A percentile compares a stretch with the other conserved stretches of the same genome.
Conservation (phyloP, 2,797 vertebrate species). For the Cephalopachus bancanus region DNA sequence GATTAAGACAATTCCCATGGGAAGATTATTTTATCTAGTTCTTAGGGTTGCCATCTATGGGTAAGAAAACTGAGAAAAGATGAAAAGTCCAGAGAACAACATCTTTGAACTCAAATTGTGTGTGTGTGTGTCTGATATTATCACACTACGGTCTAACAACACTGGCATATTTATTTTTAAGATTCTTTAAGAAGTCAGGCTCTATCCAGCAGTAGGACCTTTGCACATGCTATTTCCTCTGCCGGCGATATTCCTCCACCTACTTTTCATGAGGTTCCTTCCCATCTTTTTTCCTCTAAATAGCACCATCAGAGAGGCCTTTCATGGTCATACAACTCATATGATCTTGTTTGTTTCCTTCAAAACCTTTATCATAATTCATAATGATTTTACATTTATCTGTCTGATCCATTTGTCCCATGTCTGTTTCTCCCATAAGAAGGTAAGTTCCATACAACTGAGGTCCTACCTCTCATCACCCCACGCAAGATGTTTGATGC, state of each 20-base stretch:
- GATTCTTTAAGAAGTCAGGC: background rate
- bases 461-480: background rate
- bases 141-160: background rate
- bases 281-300: background rate
- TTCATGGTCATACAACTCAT: background rate
- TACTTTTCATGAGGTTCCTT: background rate
- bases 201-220: background rate
- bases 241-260: background rate
- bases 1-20: background rate
- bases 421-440: background rate
- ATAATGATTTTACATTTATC: background rate
- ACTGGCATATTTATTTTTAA: background rate
- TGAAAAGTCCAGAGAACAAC: background rate
- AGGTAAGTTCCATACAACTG: background rate
- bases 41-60: background rate
- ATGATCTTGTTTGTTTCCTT: background rate
- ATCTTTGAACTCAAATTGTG: background rate
- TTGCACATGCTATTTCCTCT: background rate
- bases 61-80: background rate
- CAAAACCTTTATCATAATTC: background rate
- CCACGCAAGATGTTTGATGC: background rate
- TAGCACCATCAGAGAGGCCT: background rate
- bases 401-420: background rate
- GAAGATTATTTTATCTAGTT: background rate
- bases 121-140: background rate